Percentiles rank a stretch among this genome's conserved stretches.
These are phyloP conservation scores for Cecidostiba fungosa DNA, from an alignment of 2,888 invertebrate genomes.

Conservation along the genomic window DNA sequence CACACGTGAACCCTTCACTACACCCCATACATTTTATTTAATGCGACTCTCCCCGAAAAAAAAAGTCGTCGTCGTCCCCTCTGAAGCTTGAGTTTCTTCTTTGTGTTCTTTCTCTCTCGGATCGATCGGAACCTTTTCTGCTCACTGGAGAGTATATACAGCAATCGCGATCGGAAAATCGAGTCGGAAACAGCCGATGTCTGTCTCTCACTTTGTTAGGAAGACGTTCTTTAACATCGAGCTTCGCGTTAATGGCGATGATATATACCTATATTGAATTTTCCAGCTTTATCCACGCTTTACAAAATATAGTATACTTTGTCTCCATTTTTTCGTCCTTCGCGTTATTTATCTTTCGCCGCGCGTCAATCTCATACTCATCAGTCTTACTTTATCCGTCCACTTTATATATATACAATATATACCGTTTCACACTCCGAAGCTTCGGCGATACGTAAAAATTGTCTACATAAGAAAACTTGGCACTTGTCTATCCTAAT, in stretches of 20 bases:
- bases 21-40: slow-evolving; percentile 66
- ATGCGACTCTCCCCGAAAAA: slow-evolving; percentile 61
- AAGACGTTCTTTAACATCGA: slow-evolving; percentile 10
- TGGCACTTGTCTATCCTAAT: slow-evolving; percentile 10
- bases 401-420: slow-evolving; percentile 18
- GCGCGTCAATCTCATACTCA: slow-evolving; percentile 47
- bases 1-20: slow-evolving; percentile 7
- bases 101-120: slow-evolving; percentile 16
- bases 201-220: background rate
- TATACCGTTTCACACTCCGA: background rate
- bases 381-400: slow-evolving; percentile 49
- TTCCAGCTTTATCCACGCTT: no score
- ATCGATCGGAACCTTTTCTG: slow-evolving; percentile 39
- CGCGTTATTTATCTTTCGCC: slow-evolving; percentile 41
- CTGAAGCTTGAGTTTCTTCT: slow-evolving; percentile 4
- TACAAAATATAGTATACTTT: background rate
- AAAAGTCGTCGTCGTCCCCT: slow-evolving; percentile 4
- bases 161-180: slow-evolving; percentile 62
- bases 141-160: slow-evolving; percentile 24
- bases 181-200: slow-evolving; percentile 38
- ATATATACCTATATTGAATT: background rate
- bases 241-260: background rate
- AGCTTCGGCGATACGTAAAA: background rate
- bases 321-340: slow-evolving; percentile 33
- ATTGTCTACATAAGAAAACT: background rate